phyloP scores from a whole-genome alignment of 2,797 vertebrate genomes.

The Paedocypris micromegethes region DNA sequence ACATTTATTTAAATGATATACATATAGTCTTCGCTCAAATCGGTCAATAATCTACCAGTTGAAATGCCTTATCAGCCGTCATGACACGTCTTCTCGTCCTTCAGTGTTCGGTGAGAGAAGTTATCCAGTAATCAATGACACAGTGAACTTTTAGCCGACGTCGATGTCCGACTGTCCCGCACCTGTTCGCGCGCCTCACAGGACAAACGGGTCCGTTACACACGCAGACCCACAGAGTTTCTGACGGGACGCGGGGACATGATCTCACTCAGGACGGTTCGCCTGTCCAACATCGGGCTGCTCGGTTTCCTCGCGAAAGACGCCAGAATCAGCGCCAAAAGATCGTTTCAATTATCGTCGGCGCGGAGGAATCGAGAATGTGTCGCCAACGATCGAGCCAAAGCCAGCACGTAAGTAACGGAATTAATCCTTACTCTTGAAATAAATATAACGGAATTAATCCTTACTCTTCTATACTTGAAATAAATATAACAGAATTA shows the following conservation, averaged over 20 bases:
- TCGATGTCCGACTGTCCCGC: background rate
- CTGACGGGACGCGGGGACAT: slow-evolving; percentile 35
- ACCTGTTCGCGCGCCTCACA: slow-evolving; percentile 17
- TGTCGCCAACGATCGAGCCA: too few relatives aligned
- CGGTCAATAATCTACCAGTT: too few relatives aligned
- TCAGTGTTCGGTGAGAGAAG: background rate
- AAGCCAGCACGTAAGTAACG: too few relatives aligned
- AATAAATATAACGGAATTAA: too few relatives aligned
- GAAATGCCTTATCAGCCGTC: background rate
- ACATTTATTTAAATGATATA: too few relatives aligned
- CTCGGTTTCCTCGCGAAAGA: slow-evolving; percentile 45
- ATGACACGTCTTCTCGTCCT: background rate
- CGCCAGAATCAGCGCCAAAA: slow-evolving; percentile 21
- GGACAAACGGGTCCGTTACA: background rate
- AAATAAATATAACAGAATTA: too few relatives aligned
- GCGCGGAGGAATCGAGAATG: background rate
- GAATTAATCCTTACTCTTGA: too few relatives aligned
- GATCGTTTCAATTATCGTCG: background rate
- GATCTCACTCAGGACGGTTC: slow-evolving; percentile 53
- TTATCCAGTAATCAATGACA: background rate
- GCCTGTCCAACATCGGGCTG: slow-evolving; percentile 35
- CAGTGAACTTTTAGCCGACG: background rate
- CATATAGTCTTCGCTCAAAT: too few relatives aligned
- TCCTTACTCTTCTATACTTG: too few relatives aligned
- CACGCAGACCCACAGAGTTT: background rate